Conservation (phyloP, 2,888 invertebrate genomes). For the Carcina quercana region DNA sequence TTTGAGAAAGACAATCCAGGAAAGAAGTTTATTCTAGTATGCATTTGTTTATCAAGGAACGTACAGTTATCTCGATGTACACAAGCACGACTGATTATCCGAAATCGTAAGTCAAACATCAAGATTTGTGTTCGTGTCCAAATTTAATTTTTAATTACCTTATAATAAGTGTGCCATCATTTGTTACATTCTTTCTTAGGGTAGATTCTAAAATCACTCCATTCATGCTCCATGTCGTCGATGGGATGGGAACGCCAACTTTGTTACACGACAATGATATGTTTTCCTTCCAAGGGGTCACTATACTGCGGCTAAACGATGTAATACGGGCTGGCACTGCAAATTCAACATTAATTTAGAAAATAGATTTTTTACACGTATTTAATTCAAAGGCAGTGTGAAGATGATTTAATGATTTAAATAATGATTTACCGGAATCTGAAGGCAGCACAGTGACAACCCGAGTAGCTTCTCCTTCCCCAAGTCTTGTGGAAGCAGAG, state of each 20-base stretch:
- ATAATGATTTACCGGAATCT: slow-evolving; percentile 71
- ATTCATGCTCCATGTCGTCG: slow-evolving; percentile 86
- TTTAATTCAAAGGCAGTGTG: too few species aligned
- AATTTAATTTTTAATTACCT: slow-evolving; percentile 59
- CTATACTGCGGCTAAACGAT: slow-evolving; percentile 86
- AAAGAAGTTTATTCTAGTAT: too few species aligned
- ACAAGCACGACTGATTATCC: too few species aligned
- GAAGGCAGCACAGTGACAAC: slow-evolving; percentile 85
- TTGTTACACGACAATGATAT: slow-evolving; percentile 87
- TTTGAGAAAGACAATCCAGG: too few species aligned
- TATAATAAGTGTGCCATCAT: slow-evolving; percentile 84
- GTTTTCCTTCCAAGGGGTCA: slow-evolving; percentile 92
- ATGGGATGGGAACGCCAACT: slow-evolving; percentile 87
- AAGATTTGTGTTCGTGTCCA: too few species aligned
- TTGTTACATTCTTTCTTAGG: slow-evolving; percentile 77
- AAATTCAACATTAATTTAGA: too few species aligned
- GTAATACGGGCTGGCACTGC: slow-evolving; percentile 91
- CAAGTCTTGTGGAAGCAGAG: slow-evolving; percentile 85
- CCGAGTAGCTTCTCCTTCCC: slow-evolving; percentile 87
- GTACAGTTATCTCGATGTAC: too few species aligned
- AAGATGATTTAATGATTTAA: too few species aligned
- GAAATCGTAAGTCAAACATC: too few species aligned
- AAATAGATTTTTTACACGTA: too few species aligned
- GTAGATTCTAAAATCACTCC: slow-evolving; percentile 83
- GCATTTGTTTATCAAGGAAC: too few species aligned